Base-by-base conservation (phyloP, 1,140 invertebrate genomes). In the Drosophila rufa region DNA sequence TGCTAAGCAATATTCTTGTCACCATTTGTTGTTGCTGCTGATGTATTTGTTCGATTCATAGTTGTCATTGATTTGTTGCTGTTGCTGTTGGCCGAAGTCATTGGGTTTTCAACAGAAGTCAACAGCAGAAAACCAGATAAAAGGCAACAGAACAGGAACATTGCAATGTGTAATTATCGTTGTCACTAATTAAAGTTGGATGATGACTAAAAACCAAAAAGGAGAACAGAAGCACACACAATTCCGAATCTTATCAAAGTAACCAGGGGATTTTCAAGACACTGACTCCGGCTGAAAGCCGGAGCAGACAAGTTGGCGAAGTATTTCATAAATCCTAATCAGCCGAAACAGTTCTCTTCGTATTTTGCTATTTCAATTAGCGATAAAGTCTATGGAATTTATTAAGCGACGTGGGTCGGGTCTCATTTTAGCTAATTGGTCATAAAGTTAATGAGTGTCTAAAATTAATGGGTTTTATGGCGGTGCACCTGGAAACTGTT, bases 111-210 rank as follows among this genome's bases (percentile, higher is more conserved):
- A 86, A 85, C 82, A 85, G 82, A 85, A 86, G 82, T 85, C 79
- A 80, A 69, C 70, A 83, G 75, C 65, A 69, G 47, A 75, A 89
- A 33, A 64, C 22, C 36, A 68, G 85, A 89, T 89, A 89, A 89
- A 90, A 85, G 45, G 47, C 55, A 55, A 66, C 80, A 76, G 70
- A 76, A 62, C 76, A 76, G 76, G 51, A 47, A 30, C 50, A 79
- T 43, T 56, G 70, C 64, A 59, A 53, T 89, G 84, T 89, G 84
- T 89, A 89, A 89, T 89, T 89, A 84, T 89, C 85, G 84, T 89
- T 89, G 84, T 89, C 85, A 89, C 85, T 89, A 89, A 89, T 89
- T 89, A 89, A 89, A 89, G 85, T 80, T 64, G 76, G 51, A 73
- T 73, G 70, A 74, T 56, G 53, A 56, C 56, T 67, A 61, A 67